A percentile compares a stretch with the other conserved stretches of the same genome.
Conservation (phyloP, 2,888 invertebrate species). For the Mycogona germanica region DNA sequence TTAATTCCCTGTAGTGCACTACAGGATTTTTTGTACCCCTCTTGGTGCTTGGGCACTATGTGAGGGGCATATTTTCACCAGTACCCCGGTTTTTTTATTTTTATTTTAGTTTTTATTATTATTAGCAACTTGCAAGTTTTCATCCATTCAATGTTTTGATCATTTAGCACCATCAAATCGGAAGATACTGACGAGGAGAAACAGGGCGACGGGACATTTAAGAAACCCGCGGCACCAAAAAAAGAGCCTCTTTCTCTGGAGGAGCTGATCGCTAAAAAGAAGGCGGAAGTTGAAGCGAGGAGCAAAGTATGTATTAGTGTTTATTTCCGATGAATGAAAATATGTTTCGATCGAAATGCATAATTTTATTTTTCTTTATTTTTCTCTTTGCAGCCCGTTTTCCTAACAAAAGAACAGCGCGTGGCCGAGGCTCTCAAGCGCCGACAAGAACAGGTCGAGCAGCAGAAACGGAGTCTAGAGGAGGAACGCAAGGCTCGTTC, state of each 20-base stretch:
- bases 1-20: too few species aligned
- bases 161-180: slow-evolving; percentile 7
- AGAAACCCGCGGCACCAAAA: slow-evolving; percentile 36
- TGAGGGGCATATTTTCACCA: too few species aligned
- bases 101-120: not conserved
- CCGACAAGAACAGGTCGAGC: slow-evolving; percentile 75
- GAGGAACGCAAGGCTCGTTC: slow-evolving; percentile 51
- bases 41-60: too few species aligned
- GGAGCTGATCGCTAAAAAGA: slow-evolving; percentile 88
- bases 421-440: slow-evolving; percentile 77
- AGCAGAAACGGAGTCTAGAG: slow-evolving; percentile 55
- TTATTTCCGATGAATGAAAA: not conserved
- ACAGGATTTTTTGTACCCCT: too few species aligned
- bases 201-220: slow-evolving; percentile 28
- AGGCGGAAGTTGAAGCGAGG: slow-evolving; percentile 85
- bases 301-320: slow-evolving; percentile 50
- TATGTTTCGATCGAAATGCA: not conserved
- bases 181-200: slow-evolving; percentile 32
- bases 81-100: too few species aligned
- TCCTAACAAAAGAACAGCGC: slow-evolving; percentile 91
- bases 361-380: not conserved
- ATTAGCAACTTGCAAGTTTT: not conserved
- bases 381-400: slow-evolving; percentile 62
- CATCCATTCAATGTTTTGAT: not conserved
- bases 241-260: slow-evolving; percentile 86